These are phyloP conservation scores for Flexamia atlantica DNA, from an alignment of 2,888 invertebrate genomes.

Conservation along the genomic window DNA sequence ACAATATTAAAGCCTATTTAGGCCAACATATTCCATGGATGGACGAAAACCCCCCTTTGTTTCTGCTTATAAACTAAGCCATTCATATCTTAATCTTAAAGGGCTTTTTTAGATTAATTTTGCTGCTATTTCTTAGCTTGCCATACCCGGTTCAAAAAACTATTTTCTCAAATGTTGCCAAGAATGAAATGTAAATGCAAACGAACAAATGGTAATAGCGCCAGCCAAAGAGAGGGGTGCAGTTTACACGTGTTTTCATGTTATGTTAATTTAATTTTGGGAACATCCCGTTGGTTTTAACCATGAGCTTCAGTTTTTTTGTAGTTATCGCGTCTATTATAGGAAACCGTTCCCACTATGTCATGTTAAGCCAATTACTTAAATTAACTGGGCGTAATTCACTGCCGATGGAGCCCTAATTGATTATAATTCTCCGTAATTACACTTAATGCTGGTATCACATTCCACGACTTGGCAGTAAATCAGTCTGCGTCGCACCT, in stretches of 20 bases:
- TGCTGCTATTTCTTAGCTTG: too few species aligned
- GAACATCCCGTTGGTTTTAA: neutral
- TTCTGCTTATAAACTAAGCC: too few species aligned
- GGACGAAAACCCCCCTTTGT: too few species aligned
- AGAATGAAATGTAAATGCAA: too few species aligned
- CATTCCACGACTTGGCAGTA: constrained; percentile 30
- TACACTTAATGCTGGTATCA: constrained; percentile 44
- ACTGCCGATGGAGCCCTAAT: constrained; percentile 47
- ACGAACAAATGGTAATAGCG: neutral
- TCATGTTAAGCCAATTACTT: constrained; percentile 44
- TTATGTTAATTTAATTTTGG: constrained; percentile 41
- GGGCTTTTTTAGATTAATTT: too few species aligned
- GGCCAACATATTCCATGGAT: too few species aligned
- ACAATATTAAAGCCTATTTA: too few species aligned
- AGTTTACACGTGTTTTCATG: constrained; percentile 39
- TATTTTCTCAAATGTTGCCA: too few species aligned
- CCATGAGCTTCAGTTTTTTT: constrained; percentile 1
- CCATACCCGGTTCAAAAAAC: too few species aligned
- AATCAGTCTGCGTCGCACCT: constrained; percentile 25
- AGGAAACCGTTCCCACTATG: constrained; percentile 11
- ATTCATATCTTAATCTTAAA: too few species aligned
- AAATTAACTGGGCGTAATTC: constrained; percentile 55
- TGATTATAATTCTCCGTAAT: constrained; percentile 54
- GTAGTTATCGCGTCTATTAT: neutral
- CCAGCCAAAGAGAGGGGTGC: neutral